Base-by-base conservation (phyloP, 2,888 invertebrate species). In the Ischnus inquisitorius region DNA sequence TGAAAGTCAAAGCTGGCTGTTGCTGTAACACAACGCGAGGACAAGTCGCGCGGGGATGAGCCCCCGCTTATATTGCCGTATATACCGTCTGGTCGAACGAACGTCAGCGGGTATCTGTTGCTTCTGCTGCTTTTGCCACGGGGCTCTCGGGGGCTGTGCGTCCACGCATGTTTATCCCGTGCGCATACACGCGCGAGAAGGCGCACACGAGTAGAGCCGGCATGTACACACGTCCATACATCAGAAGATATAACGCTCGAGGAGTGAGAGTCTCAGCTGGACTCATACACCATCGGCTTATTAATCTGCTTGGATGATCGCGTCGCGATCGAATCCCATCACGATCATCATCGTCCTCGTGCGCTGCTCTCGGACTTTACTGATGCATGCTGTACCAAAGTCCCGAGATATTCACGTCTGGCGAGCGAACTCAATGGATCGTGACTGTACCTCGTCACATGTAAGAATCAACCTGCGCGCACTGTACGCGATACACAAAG, bases 301-400 rank as follows among this genome's bases (percentile, higher is more conserved):
- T 89, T 88, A 88, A 89, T 86, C 88, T 84, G 77, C 82, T 85
- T 78, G 86, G 88, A 87, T 86, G 85, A 87, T 87, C 84, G 84
- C 84, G 65, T 81, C 82, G 79, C 82, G 81, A 87, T 87, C 84
- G 82, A 86, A 82, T 86, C 74, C 83, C 81, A 87, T 87, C 80
- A 84, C 71, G 71, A 82, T 86, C 86, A 83, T 81, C 78, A 51
- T 82, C 82, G 64, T 81, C 72, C 41, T 74, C 62, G 48, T 34
- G 48, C 46, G 8, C 16, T 48, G 19, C 48, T 64, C 48, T 39
- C 39, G 51, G 22, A 41, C 39, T n/a, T 28, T 41, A 34, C 64
- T 41, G 8, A 64, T 48, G 46, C 51, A 51, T n/a, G 75, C 34
- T 64, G 48, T 65, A 41, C 22, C 22, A 41, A 43, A 28, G 74